Evolutionary conservation across 2,888 invertebrate genomes (phyloP).

Genomic region (Anoncus sp.): DNA sequence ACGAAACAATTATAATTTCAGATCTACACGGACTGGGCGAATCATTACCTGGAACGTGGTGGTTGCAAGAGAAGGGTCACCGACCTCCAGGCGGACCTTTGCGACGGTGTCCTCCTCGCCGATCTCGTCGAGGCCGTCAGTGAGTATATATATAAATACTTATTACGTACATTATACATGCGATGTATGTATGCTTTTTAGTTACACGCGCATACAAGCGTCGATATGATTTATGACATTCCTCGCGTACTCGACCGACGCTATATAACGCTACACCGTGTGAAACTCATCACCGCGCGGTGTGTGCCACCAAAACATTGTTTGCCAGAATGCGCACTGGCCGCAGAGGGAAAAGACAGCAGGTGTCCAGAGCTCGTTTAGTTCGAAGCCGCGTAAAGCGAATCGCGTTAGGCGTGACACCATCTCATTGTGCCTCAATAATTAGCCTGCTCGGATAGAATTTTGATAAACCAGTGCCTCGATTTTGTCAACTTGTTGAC

Average conservation of each 20-base stretch:
- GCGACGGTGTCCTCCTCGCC: constrained; percentile 95
- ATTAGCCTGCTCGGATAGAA: not conserved
- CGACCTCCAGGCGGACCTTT: constrained; percentile 95
- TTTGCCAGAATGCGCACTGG: not conserved
- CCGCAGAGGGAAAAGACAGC: constrained; percentile 1
- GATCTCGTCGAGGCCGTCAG: constrained; percentile 98
- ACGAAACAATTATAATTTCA: constrained; percentile 82
- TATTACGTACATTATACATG: too few relatives aligned
- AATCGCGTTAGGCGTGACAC: not conserved
- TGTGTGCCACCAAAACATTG: constrained; percentile 7
- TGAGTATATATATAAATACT: constrained; percentile 84
- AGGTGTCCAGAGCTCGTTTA: constrained; percentile 25
- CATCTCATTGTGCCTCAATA: constrained; percentile 5
- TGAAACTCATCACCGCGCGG: constrained; percentile 9
- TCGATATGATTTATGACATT: constrained; percentile 56
- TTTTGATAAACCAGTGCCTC: not conserved
- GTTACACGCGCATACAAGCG: constrained; percentile 4
- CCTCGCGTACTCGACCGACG: constrained; percentile 42
- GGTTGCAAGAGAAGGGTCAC: constrained; percentile 93
- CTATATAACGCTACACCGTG: constrained; percentile 31
- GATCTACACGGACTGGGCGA: constrained; percentile 99
- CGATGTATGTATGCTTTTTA: too few relatives aligned
- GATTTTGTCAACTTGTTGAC: not conserved
- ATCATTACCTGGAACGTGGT: constrained; percentile 97
- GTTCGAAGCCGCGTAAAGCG: not conserved